These are phyloP conservation scores for Lampris incognitus DNA, from an alignment of 2,113 vertebrate species.

Conservation along the genomic window DNA sequence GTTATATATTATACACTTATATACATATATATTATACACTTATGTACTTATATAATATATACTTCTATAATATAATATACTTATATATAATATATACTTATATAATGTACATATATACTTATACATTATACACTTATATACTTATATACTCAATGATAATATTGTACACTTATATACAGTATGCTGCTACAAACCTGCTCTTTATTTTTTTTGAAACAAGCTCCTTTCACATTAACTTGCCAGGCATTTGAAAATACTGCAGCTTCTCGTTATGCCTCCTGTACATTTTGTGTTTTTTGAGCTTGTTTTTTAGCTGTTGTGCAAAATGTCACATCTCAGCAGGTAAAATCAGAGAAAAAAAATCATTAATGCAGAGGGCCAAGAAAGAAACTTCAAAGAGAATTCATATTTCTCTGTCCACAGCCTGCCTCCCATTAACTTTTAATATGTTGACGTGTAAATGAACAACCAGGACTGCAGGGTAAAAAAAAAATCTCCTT, in stretches of 20 bases:
- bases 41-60: too few relatives aligned
- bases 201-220: not conserved
- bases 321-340: slow-evolving; percentile 26
- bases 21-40: too few relatives aligned
- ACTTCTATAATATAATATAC: too few relatives aligned
- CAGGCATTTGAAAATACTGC: too few relatives aligned
- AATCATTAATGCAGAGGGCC: slow-evolving; percentile 33
- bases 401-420: slow-evolving; percentile 14
- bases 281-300: slow-evolving; percentile 24
- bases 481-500: not conserved
- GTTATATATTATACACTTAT: too few relatives aligned
- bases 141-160: too few relatives aligned
- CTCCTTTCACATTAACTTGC: not conserved
- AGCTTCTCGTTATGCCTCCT: not conserved
- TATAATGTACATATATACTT: too few relatives aligned
- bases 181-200: too few relatives aligned
- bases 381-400: slow-evolving; percentile 55
- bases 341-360: slow-evolving; percentile 29
- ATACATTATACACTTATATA: too few relatives aligned
- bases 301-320: slow-evolving; percentile 8
- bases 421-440: slow-evolving; percentile 21
- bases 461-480: slow-evolving; percentile 10
- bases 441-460: slow-evolving; percentile 15
- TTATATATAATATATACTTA: too few relatives aligned
- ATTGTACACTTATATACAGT: too few relatives aligned